A percentile compares a stretch with the other conserved stretches of the same genome.
Evolutionary conservation across 2,888 invertebrate genomes (phyloP).

Genomic region (Synergus japonicus): DNA sequence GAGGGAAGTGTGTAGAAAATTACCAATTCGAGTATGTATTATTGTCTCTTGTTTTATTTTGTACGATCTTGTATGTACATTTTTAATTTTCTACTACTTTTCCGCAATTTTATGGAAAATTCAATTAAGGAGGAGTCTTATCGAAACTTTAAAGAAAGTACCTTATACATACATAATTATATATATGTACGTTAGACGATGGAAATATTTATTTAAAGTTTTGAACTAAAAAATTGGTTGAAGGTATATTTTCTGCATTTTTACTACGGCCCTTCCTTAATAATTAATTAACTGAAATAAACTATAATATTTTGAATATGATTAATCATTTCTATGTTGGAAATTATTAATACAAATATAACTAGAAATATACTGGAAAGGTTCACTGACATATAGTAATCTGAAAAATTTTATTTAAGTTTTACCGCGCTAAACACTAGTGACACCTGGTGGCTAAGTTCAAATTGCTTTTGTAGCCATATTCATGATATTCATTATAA

Average conservation of each 20-base stretch:
- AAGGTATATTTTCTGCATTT: slow-evolving; percentile 41
- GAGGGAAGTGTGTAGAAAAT: slow-evolving; percentile 14
- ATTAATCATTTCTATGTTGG: no score
- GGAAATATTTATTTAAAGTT: slow-evolving; percentile 74
- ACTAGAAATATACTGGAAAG: background rate
- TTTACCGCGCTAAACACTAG: background rate
- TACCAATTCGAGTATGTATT: slow-evolving; percentile 12
- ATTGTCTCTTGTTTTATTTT: slow-evolving; percentile 32
- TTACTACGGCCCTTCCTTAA: background rate
- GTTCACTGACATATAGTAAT: background rate
- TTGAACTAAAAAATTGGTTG: slow-evolving; percentile 70
- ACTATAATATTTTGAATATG: no score
- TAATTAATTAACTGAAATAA: no score
- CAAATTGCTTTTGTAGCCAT: background rate
- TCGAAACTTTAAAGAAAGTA: slow-evolving; percentile 72
- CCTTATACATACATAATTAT: slow-evolving; percentile 59
- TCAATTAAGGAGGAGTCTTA: slow-evolving; percentile 55
- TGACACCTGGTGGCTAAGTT: background rate
- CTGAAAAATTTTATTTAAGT: background rate
- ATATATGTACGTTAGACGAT: slow-evolving; percentile 69
- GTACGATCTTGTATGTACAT: slow-evolving; percentile 49
- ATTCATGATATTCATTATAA: no score
- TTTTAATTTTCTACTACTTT: slow-evolving; percentile 52
- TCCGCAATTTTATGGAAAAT: slow-evolving; percentile 54
- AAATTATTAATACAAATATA: background rate